A percentile compares a stretch with the other conserved stretches of the same genome.
Evolutionary conservation across 2,797 vertebrate genomes (phyloP).

Genomic region (Scarus forsteni): DNA sequence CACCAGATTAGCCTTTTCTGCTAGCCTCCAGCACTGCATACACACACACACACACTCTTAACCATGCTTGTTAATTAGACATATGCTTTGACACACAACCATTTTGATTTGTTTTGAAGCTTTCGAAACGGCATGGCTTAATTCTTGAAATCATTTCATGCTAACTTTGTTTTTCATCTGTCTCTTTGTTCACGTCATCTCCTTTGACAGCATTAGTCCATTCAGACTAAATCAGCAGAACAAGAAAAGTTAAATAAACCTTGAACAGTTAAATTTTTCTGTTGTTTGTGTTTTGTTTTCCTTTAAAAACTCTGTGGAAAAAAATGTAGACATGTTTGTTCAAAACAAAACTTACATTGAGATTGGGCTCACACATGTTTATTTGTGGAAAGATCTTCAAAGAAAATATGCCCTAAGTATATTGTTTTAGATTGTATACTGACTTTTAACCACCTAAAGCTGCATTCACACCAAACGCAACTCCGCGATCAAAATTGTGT

Average conservation of each 20-base stretch:
- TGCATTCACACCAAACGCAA: no score
- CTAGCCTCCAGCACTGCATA: slow-evolving; percentile 72
- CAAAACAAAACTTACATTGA: no score
- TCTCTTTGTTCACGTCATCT: slow-evolving; percentile 21
- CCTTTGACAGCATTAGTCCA: slow-evolving; percentile 4
- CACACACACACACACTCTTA: slow-evolving; percentile 33
- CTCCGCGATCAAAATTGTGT: no score
- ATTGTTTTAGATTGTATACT: no score
- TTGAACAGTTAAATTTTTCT: no score
- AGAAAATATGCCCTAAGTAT: no score
- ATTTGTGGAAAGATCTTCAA: no score
- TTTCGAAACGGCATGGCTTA: slow-evolving; percentile 53
- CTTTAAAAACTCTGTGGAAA: no score
- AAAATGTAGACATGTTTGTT: no score
- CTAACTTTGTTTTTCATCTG: slow-evolving; percentile 6
- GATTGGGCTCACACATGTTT: no score
- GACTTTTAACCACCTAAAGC: no score
- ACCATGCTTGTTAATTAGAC: slow-evolving; percentile 63
- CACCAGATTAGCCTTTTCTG: slow-evolving; percentile 78
- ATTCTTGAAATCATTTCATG: slow-evolving; percentile 47
- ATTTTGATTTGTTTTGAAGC: slow-evolving; percentile 74
- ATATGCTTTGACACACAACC: slow-evolving; percentile 74
- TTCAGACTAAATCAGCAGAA: slow-evolving; percentile 15
- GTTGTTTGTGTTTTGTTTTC: no score
- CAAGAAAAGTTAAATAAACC: neutral